phyloP scores from a whole-genome alignment of 2,888 invertebrate species.

The Tiliacea citrago region DNA sequence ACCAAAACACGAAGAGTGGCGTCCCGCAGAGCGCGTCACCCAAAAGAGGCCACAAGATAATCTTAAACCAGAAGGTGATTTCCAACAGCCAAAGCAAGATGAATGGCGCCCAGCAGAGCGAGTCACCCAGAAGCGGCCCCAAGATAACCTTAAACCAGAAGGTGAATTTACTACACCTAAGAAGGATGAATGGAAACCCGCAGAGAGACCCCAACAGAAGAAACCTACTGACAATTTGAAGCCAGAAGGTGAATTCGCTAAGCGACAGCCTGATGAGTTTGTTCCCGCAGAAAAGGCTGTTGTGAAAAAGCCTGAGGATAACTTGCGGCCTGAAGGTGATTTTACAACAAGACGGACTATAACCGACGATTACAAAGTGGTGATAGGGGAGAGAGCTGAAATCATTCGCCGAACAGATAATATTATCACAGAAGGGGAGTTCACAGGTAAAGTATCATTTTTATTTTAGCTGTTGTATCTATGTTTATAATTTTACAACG shows the following conservation, averaged over 20 bases:
- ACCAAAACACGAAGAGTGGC: slow-evolving; percentile 81
- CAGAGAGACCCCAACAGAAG: slow-evolving; percentile 82
- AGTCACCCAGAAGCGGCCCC: slow-evolving; percentile 70
- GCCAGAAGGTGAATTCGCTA: slow-evolving; percentile 90
- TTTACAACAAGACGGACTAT: slow-evolving; percentile 89
- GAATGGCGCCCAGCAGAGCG: slow-evolving; percentile 79
- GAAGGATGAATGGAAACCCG: slow-evolving; percentile 85
- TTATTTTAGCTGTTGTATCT: neutral
- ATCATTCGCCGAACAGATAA: slow-evolving; percentile 92
- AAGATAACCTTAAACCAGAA: slow-evolving; percentile 79
- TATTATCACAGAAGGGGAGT: slow-evolving; percentile 92
- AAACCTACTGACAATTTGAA: slow-evolving; percentile 89
- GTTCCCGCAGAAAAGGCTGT: slow-evolving; percentile 83
- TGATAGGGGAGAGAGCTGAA: slow-evolving; percentile 92
- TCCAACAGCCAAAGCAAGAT: slow-evolving; percentile 75
- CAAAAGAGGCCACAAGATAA: slow-evolving; percentile 86
- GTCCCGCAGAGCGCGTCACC: slow-evolving; percentile 81
- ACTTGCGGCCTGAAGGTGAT: slow-evolving; percentile 87
- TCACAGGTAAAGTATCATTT: slow-evolving; percentile 88
- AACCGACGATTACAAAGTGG: slow-evolving; percentile 91
- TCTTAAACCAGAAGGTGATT: slow-evolving; percentile 83
- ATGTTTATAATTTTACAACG: neutral
- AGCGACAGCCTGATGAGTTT: slow-evolving; percentile 78
- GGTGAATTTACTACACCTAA: slow-evolving; percentile 88
- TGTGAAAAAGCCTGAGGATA: slow-evolving; percentile 66